A percentile compares a stretch with the other conserved stretches of the same genome.
phyloP scores from a whole-genome alignment of 2,888 invertebrate genomes.

The Philopedon plagiatum region DNA sequence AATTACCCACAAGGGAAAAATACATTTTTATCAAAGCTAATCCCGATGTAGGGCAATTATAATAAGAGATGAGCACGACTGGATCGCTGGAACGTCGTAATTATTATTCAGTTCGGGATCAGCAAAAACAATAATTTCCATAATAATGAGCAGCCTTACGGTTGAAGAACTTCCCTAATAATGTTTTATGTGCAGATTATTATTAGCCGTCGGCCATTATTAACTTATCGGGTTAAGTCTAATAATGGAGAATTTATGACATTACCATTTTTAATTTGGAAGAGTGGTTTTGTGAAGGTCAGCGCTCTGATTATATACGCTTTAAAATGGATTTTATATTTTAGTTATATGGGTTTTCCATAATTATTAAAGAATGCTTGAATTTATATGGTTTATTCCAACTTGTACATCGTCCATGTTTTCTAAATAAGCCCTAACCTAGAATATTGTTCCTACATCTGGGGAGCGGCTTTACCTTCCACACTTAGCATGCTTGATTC shows the following conservation, averaged over 20 bases:
- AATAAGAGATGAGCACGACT: neutral
- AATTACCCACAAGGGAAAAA: too few relatives aligned
- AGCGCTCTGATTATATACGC: too few relatives aligned
- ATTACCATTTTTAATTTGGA: constrained; percentile 67
- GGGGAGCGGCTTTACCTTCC: too few relatives aligned
- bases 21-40: neutral
- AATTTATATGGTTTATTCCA: too few relatives aligned
- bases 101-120: constrained; percentile 9
- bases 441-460: too few relatives aligned
- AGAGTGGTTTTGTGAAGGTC: constrained; percentile 63
- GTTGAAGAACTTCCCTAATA: constrained; percentile 12
- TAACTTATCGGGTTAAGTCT: constrained; percentile 55
- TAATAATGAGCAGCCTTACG: constrained; percentile 5
- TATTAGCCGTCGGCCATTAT: neutral
- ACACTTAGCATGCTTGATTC: too few relatives aligned
- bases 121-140: constrained; percentile 9
- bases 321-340: too few relatives aligned
- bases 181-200: constrained; percentile 10
- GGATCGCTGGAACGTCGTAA: neutral
- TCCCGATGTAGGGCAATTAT: neutral
- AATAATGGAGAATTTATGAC: constrained; percentile 56
- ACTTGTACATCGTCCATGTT: too few relatives aligned
- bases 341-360: too few relatives aligned
- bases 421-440: too few relatives aligned
- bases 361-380: too few relatives aligned